Conservation (phyloP, 2,113 vertebrate species). For the Gallinago paraguaiae region DNA sequence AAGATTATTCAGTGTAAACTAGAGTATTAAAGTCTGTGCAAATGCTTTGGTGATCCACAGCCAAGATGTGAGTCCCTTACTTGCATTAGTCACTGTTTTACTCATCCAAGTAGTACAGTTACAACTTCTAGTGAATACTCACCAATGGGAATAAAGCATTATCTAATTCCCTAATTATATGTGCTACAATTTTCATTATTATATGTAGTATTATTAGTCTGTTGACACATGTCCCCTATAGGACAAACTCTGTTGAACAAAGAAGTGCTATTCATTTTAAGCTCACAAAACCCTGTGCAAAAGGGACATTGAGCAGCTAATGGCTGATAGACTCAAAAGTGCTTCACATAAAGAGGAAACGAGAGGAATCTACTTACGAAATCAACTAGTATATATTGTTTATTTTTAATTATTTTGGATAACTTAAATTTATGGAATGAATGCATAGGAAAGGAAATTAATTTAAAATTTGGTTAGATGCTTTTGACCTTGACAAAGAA, state of each 20-base stretch:
- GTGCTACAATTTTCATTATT: background rate
- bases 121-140: background rate
- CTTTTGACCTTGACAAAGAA: background rate
- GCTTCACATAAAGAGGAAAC: background rate
- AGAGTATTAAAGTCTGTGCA: background rate
- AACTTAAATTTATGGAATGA: background rate
- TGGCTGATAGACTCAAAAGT: background rate
- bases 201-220: background rate
- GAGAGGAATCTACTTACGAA: background rate
- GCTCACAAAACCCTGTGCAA: background rate
- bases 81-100: background rate
- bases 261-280: background rate
- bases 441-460: background rate
- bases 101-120: background rate
- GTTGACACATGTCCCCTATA: background rate
- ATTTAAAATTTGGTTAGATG: background rate
- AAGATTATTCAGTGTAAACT: background rate
- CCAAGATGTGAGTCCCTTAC: background rate
- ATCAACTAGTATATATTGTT: background rate
- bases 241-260: background rate
- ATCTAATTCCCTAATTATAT: background rate
- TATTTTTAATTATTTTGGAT: background rate
- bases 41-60: background rate
- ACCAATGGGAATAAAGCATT: background rate
- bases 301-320: background rate